Evolutionary conservation across 2,888 invertebrate genomes (phyloP), one percentile per base, ranked within the genome.

Genomic region (Frankliniella intonsa): DNA sequence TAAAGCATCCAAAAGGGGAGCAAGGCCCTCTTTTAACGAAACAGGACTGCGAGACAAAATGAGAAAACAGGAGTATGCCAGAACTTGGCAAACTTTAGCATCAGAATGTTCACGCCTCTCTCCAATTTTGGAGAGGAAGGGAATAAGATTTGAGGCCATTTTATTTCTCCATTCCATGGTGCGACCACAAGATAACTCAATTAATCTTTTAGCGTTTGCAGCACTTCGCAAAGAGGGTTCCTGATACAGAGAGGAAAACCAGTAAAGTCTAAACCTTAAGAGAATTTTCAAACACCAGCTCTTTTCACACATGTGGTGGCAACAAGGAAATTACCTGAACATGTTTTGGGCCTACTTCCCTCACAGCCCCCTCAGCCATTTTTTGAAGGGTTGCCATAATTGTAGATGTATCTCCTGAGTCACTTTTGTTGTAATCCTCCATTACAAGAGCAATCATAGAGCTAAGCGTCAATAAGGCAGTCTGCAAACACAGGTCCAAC

Each of bases 381-480:
- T 76, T 22, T 12, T 25, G 22, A 76, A 76, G 69, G 12, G 25
- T 12, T 25, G 9, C 25, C 69, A 76, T 25, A 22, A 76, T 76
- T 11, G 22, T 76, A 11, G n/a, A 22, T 76, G 25, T 55, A 55
- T 55, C 55, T 14, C 19, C 19, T 55, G 14, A 14, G 12, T 76
- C 69, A 12, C 12, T 12, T 9, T 9, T 76, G 9, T 9, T 12
- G 22, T 76, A 76, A 22, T 76, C 69, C 12, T 76, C 69, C 69
- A 76, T 76, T 10, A 76, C 69, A n/a, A 76, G 69, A 25, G 69
- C 69, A 76, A 76, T 76, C 69, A 76, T 76, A 12, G 69, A 12
- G 25, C 69, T 25, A 22, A 76, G 11, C 22, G 69, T 76, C 8
- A 76, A 25, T 9, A 76, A 25, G 69, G 69, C 69, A 76, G 25